Evolutionary conservation across 2,113 vertebrate species (phyloP), one percentile per base, ranked within the genome.

Genomic region (Poeciliopsis occidentalis): DNA sequence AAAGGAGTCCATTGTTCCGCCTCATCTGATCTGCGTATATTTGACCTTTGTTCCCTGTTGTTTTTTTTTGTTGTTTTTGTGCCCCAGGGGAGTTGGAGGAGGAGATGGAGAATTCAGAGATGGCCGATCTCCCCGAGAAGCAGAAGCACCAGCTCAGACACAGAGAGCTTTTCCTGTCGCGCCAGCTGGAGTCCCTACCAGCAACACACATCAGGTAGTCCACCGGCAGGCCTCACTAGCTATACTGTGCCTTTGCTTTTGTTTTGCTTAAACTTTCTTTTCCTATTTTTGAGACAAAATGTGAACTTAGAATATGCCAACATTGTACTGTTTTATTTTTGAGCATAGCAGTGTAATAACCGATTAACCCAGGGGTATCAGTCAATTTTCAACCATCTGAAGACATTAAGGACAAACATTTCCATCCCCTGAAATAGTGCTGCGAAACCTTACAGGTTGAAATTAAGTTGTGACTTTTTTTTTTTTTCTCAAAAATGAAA

Each of bases 21-120:
- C 85, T 83, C 79, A 73, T 82, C 67, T 82, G 54, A 85, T 74
- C 57, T 44, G 19, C 67, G 11, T 75, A 8, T 27, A 60, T 80
- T 73, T 88, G 85, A 87, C 76, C 74, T 79, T 39, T 37, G 24
- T 3, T 15, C 22, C 39, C 12, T 39, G 7, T 27, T 67, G 12
- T 62, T 62, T 11, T 61, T 61, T 44, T 30, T 62, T 62, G n/a
- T 54, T 54, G 24, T 54, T 24, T 54, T 54, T 31, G 4, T 57
- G 11, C 51, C 73, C 26, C 87, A 98, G 98, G 97, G 85, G 98
- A 98, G 92, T 93, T 96, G 87, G 97, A 99, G 89, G 98, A 98
- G 88, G 98, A 99, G 90, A 95, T 98, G 96, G 98, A 99, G 91
- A 98, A 97, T 80, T 95, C 97, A 2, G 98, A 99, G 92, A 95